phyloP scores from a whole-genome alignment of 2,888 invertebrate species.

The Yponomeuta sedellus region DNA sequence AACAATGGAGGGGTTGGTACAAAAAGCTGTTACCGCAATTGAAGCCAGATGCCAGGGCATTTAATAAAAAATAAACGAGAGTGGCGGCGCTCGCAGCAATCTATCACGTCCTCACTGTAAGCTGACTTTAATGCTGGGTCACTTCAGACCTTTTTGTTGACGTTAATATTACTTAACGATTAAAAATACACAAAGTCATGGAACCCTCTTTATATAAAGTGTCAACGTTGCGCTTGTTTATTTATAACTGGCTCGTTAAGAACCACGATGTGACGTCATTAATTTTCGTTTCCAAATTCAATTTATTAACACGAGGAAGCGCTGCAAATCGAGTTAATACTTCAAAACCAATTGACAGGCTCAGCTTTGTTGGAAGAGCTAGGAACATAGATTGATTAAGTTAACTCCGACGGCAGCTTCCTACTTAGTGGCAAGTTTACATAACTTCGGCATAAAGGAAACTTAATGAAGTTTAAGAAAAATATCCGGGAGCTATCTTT shows the following conservation, averaged over 20 bases:
- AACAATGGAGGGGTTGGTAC: constrained; percentile 31
- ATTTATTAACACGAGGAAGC: not conserved
- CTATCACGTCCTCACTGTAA: constrained; percentile 71
- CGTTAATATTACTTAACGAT: constrained; percentile 66
- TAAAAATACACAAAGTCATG: constrained; percentile 57
- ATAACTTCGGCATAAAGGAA: not conserved
- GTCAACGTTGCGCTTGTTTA: constrained; percentile 52
- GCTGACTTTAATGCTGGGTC: constrained; percentile 74
- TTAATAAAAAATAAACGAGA: constrained; percentile 69
- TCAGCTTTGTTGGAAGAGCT: not conserved
- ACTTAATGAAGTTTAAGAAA: too few relatives aligned
- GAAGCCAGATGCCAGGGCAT: constrained; percentile 60
- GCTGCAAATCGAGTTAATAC: not conserved
- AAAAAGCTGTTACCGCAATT: constrained; percentile 64
- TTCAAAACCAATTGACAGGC: not conserved
- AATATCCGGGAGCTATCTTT: too few relatives aligned
- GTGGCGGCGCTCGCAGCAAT: constrained; percentile 51
- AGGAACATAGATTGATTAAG: constrained; percentile 3
- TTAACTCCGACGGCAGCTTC: not conserved
- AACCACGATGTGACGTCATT: constrained; percentile 30
- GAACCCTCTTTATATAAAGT: constrained; percentile 54
- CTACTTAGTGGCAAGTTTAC: not conserved
- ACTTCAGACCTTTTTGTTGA: constrained; percentile 71
- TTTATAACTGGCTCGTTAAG: constrained; percentile 31
- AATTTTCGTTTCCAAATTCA: constrained; percentile 3